A percentile compares a stretch with the other conserved stretches of the same genome.
phyloP scores from a whole-genome alignment of 2,888 invertebrate genomes.

The Limnephilus lunatus region DNA sequence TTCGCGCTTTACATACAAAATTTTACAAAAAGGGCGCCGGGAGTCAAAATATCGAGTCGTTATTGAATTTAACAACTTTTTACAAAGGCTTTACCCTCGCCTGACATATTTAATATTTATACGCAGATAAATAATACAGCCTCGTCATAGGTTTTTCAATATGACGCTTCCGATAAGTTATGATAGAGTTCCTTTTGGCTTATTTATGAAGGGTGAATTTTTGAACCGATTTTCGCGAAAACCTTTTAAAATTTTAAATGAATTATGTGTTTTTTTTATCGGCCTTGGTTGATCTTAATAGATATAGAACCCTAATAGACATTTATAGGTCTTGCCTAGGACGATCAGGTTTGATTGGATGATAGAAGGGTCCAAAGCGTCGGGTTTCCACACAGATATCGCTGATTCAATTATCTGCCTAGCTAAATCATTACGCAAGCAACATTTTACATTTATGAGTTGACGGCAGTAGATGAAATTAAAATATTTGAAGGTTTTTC shows the following conservation, averaged over 20 bases:
- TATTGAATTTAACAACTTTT: background rate
- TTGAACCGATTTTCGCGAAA: background rate
- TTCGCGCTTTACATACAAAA: background rate
- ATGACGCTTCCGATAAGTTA: background rate
- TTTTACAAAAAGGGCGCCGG: background rate
- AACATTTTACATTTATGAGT: background rate
- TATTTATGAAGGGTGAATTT: background rate
- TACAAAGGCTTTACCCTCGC: background rate
- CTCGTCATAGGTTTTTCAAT: background rate
- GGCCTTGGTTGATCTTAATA: background rate
- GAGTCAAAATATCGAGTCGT: background rate
- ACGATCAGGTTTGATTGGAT: conserved; percentile 52
- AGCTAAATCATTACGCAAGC: background rate
- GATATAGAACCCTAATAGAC: background rate
- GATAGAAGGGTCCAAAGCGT: conserved; percentile 15
- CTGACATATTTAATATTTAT: background rate
- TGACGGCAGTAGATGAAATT: too few relatives aligned
- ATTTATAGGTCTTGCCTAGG: background rate
- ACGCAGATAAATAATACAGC: background rate
- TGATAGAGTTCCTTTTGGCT: background rate
- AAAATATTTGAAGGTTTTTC: too few relatives aligned
- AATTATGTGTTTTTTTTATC: background rate
- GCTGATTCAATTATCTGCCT: too few relatives aligned
- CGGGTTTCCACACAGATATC: too few relatives aligned
- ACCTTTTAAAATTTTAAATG: conserved; percentile 2